Conservation (phyloP, 2,888 invertebrate species). For the Ypsolopha scabrella region DNA sequence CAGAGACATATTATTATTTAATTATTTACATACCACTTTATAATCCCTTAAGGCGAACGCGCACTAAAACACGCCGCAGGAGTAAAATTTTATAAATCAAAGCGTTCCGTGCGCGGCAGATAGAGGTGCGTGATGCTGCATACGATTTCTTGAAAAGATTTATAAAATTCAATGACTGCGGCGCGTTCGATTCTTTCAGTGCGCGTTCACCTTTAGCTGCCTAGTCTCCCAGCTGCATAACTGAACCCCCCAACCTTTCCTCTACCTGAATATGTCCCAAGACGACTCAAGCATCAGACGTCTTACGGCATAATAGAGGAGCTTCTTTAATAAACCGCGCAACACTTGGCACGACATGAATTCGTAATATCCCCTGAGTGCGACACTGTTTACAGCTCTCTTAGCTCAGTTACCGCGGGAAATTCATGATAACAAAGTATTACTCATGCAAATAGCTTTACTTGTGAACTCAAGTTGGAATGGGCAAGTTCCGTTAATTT, state of each 20-base stretch:
- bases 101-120: too few species aligned
- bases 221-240: conserved; percentile 9
- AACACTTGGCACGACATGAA: conserved; percentile 10
- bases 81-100: too few species aligned
- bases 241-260: conserved; percentile 6
- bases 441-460: too few species aligned
- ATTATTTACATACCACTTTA: neutral
- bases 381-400: conserved; percentile 4
- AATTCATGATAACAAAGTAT: neutral
- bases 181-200: too few species aligned
- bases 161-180: too few species aligned
- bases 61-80: too few species aligned
- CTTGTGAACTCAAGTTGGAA: too few species aligned
- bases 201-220: too few species aligned
- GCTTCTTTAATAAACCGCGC: conserved; percentile 12
- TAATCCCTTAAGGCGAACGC: conserved; percentile 9
- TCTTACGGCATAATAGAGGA: conserved; percentile 7
- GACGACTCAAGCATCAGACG: neutral
- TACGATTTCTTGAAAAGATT: too few species aligned
- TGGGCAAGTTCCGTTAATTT: too few species aligned
- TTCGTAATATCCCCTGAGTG: conserved; percentile 7
- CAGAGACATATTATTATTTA: too few species aligned
- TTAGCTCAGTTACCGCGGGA: conserved; percentile 1
- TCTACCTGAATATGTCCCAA: neutral
- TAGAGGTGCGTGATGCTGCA: too few species aligned